Percentiles rank a stretch among this genome's conserved stretches.
These are phyloP conservation scores for Synanthedon tipuliformis DNA, from an alignment of 2,888 invertebrate species.

Conservation along the genomic window DNA sequence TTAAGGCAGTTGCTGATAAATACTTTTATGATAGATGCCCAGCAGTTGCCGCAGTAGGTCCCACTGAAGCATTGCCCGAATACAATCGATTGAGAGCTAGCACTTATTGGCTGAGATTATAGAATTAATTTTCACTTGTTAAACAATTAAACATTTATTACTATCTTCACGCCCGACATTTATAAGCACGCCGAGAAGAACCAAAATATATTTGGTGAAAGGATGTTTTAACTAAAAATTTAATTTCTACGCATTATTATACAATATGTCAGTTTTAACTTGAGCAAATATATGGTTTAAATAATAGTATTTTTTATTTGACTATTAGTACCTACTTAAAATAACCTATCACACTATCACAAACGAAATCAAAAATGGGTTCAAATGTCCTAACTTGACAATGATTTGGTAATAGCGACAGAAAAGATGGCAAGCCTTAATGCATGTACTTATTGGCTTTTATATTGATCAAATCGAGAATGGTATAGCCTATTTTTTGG, in stretches of 20 bases:
- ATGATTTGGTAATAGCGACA: conserved; percentile 90
- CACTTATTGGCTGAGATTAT: conserved; percentile 46
- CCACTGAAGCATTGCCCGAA: conserved; percentile 47
- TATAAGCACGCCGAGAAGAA: no score
- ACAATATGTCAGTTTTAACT: no score
- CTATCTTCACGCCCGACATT: no score
- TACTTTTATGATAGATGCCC: conserved; percentile 55
- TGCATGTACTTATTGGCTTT: conserved; percentile 28
- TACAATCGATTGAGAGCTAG: conserved; percentile 39
- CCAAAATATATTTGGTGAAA: no score
- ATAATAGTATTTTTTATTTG: no score
- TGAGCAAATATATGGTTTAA: no score
- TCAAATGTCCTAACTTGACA: conserved; percentile 78
- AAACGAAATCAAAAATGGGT: conserved; percentile 83
- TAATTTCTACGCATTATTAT: no score
- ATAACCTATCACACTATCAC: no score
- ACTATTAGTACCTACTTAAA: no score
- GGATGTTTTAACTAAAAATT: no score
- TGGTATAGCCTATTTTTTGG: conserved; percentile 50
- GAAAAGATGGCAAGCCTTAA: conserved; percentile 86
- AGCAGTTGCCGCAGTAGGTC: conserved; percentile 48
- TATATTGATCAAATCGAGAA: conserved; percentile 35
- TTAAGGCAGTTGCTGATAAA: conserved; percentile 15
- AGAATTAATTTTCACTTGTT: conserved; percentile 3
- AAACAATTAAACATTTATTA: no score